Evolutionary conservation across 2,797 vertebrate species (phyloP), one percentile per base, ranked within the genome.

Genomic region (Hypotaenidia philippensis): DNA sequence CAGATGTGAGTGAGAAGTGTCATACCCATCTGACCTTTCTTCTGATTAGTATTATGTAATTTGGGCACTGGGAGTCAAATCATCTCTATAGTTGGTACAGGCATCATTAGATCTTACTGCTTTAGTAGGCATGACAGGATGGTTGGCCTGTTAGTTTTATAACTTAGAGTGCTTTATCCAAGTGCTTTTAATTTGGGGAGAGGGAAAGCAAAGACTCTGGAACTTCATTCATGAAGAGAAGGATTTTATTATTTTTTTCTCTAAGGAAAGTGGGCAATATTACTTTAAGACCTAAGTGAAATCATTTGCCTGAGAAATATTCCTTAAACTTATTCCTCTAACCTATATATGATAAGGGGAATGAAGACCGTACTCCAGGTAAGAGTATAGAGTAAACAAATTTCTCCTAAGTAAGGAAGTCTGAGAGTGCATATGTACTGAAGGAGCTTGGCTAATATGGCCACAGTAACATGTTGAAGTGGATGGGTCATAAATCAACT

Each of bases 401-500:
- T 55, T 60, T 81, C 11, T 36, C 56, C 18, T 41, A 78, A 79
- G 44, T 52, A 57, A 82, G 38, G 25, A 82, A 50, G n/a, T 56
- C 47, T 70, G n/a, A 47, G 57, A 65, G 27, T 68, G 34, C 40
- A 8, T 84, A 26, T 31, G 21, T 60, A 21, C 41, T 52, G 52
- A 87, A 60, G 68, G 85, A 87, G 27, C 64, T 66, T 83, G 50
- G 29, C 32, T 85, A 74, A 71, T 84, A 74, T 50, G 89, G 36
- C 41, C 0, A 1, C 45, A 71, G 13, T 19, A 93, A 87, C 8
- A 8, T 29, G 47, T 49, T 84, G 66, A 82, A 90, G 13, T 72
- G 52, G 61, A 53, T 34, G 66, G 57, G 47, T 84, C 64, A 83
- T 96, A 95, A 92, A 95, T 93, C 81, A 95, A 25, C 52, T 84